Percentiles rank a stretch among this genome's conserved stretches.
These are phyloP conservation scores for Tenodera sinensis DNA, from an alignment of 2,888 invertebrate genomes.

Conservation along the genomic window DNA sequence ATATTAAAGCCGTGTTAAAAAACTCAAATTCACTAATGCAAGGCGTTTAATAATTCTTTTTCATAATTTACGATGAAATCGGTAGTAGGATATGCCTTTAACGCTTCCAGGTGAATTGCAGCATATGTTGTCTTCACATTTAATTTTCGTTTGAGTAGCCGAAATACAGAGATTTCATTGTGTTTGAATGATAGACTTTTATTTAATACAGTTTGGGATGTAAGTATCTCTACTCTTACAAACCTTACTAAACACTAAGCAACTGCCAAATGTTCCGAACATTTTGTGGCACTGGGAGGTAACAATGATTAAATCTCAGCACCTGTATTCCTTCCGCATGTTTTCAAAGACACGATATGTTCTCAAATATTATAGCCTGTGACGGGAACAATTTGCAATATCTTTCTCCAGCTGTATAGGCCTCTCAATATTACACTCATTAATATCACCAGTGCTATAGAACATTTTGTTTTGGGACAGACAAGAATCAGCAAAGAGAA, in stretches of 20 bases:
- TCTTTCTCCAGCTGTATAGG: neutral
- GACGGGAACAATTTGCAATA: neutral
- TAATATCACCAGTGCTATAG: neutral
- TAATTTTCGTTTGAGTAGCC: neutral
- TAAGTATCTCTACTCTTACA: neutral
- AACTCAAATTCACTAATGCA: too few relatives aligned
- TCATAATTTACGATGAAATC: too few relatives aligned
- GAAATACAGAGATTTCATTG: neutral
- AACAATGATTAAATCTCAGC: neutral
- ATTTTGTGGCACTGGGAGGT: neutral
- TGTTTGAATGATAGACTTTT: neutral
- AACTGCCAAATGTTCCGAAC: neutral
- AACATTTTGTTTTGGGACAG: neutral
- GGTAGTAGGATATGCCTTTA: neutral
- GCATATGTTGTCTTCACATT: neutral
- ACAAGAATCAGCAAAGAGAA: neutral
- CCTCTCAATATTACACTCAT: neutral
- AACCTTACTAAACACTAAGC: neutral
- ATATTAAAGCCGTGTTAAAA: too few relatives aligned
- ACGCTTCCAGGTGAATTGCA: neutral
- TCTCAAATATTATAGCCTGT: neutral
- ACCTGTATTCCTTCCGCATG: neutral
- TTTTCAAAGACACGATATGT: neutral
- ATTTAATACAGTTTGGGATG: neutral
- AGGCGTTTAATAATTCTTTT: too few relatives aligned